These are phyloP conservation scores for Lasioglossum pauxillum DNA, from an alignment of 2,888 invertebrate species.

Conservation along the genomic window DNA sequence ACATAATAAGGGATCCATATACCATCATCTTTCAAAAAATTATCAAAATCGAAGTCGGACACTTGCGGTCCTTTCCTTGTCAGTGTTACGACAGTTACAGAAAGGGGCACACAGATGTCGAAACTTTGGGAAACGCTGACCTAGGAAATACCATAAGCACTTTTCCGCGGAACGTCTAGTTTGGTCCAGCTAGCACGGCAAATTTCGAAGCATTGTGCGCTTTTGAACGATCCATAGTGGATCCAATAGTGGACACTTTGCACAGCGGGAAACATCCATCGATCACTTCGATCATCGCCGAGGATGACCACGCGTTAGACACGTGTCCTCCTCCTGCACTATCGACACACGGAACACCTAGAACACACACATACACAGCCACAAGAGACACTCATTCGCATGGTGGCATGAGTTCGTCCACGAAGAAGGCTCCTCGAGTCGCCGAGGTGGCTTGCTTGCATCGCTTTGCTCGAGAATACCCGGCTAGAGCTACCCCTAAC, in stretches of 20 bases:
- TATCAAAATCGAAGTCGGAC: no score
- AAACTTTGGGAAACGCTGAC: neutral
- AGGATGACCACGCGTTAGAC: neutral
- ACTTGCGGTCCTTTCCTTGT: no score
- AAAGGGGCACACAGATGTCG: no score
- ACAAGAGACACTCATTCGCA: constrained; percentile 40
- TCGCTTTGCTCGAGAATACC: constrained; percentile 16
- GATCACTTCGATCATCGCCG: neutral
- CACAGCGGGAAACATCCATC: neutral
- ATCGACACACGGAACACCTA: neutral
- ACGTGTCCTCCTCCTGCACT: neutral
- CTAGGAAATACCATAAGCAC: neutral
- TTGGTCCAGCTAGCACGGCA: neutral
- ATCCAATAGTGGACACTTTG: neutral
- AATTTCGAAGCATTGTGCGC: neutral
- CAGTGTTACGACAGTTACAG: no score
- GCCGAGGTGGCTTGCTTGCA: constrained; percentile 1
- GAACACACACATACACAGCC: neutral
- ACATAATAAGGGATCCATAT: no score
- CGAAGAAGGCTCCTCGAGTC: constrained; percentile 31
- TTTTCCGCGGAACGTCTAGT: neutral
- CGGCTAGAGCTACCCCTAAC: neutral
- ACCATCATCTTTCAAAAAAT: no score
- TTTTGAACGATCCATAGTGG: neutral
- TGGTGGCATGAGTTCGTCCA: constrained; percentile 51